Evolutionary conservation across 2,888 invertebrate genomes (phyloP), one percentile per base, ranked within the genome.

Genomic region (Acronicta leporina): DNA sequence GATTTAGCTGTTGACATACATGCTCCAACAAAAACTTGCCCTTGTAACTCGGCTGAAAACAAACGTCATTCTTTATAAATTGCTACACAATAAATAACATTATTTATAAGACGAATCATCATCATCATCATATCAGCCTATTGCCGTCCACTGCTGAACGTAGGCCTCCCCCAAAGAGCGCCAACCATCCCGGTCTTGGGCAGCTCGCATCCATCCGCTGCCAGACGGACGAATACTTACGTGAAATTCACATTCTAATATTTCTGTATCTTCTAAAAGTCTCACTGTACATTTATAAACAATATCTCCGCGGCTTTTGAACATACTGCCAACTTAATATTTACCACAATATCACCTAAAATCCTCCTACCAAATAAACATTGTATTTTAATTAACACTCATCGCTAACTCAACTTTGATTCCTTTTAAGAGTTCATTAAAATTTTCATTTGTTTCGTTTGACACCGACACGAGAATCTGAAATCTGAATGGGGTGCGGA

Each of bases 201-300:
- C n/a, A n/a, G n/a, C n/a, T n/a, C n/a, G n/a, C n/a, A n/a, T n/a
- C n/a, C n/a, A n/a, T n/a, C n/a, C n/a, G n/a, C n/a, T n/a, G n/a
- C n/a, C n/a, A n/a, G n/a, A n/a, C n/a, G n/a, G n/a, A n/a, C n/a
- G 53, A 58, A 63, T 67, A 92, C 94, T 90, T 73, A 94, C 94
- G 80, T 98, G 98, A 95, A 98, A 98, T 96, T 98, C 98, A 91
- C 97, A 98, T 95, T 98, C 97, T 86, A 98, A 95, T 85, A 98
- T 97, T 95, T 98, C 98, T 77, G 97, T 96, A 94, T 98, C 98
- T 93, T 98, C 98, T 84, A 98, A 95, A 75, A 98, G 95, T 84
- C 98, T 96, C 82, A 98, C 97, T 81, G 98, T 98, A 91, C 97
- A 97, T 95, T 97, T 97, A 94, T 96, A 97, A 92, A 96, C 96